Conservation (phyloP, 2,113 vertebrate species). For the Erpornis zantholeuca region DNA sequence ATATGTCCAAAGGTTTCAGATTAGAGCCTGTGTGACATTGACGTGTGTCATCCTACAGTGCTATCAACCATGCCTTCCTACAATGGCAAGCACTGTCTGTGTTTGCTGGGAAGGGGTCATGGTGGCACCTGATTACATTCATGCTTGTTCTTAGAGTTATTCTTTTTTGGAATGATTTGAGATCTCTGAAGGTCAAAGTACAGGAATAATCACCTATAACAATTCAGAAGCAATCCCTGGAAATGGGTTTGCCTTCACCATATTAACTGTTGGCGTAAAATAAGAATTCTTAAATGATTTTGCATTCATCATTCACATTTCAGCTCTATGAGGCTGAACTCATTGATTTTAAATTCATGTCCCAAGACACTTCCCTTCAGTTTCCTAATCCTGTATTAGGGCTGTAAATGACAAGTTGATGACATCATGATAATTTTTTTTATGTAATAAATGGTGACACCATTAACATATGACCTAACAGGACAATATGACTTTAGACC, state of each 20-base stretch:
- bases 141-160: neutral
- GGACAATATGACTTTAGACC: neutral
- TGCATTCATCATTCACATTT: neutral
- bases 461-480: constrained; percentile 44
- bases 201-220: neutral
- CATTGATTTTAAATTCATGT: constrained; percentile 24
- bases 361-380: neutral
- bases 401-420: constrained; percentile 51
- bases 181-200: neutral
- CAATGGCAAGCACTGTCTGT: neutral
- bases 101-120: neutral
- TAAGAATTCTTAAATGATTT: constrained; percentile 6
- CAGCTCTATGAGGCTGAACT: neutral
- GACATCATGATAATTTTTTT: constrained; percentile 50
- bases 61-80: neutral
- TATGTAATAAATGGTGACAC: constrained; percentile 51
- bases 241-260: neutral
- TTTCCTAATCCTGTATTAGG: neutral
- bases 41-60: neutral
- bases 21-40: neutral
- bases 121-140: neutral
- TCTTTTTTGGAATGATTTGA: neutral
- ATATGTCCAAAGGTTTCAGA: neutral
- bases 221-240: neutral
- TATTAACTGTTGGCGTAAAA: neutral